Evolutionary conservation across 2,113 vertebrate genomes (phyloP), one percentile per base, ranked within the genome.

Genomic region (Neopipo cinnamomea): DNA sequence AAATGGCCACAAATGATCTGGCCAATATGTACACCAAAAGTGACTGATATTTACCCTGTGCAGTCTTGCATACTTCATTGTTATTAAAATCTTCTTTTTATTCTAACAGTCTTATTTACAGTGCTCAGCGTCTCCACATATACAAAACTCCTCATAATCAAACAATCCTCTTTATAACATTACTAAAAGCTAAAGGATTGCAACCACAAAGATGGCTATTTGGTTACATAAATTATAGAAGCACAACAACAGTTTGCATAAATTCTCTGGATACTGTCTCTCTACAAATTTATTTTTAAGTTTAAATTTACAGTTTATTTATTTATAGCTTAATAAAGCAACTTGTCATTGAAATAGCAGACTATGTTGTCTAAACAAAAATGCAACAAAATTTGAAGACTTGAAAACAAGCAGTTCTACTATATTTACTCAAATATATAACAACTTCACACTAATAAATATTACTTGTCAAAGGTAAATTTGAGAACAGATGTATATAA

Each of bases 311-410:
- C 30, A 58, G 11, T 59, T 87, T 78, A 47, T 86, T 86, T 90
- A 88, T 94, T 88, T 90, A 67, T 56, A 65, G 73, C 33, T 81
- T 89, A 88, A 92, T 88, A 96, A 94, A 89, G 11, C 37, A 85
- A 73, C 30, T 55, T 79, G 37, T 77, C 72, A 91, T 11, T 76
- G 67, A 85, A 91, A 90, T 20, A 53, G 67, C 42, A 85, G 59
- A 31, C 30, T 81, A 37, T 35, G 19, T 16, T 44, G 11, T 37
- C 68, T 77, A 93, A 83, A 6, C 41, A 56, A 92, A 76, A 92
- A 67, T 31, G 37, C 27, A 88, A 82, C 20, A 75, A 81, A 88
- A 62, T 58, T n/a, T 58, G 27, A 95, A 89, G 62, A 52, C 44
- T 23, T 70, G 31, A 62, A 95, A 96, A 80, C 39, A 67, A 42